Percentiles rank a stretch among this genome's conserved stretches.
phyloP scores from a whole-genome alignment of 2,113 vertebrate species.

The Scopus umbretta region DNA sequence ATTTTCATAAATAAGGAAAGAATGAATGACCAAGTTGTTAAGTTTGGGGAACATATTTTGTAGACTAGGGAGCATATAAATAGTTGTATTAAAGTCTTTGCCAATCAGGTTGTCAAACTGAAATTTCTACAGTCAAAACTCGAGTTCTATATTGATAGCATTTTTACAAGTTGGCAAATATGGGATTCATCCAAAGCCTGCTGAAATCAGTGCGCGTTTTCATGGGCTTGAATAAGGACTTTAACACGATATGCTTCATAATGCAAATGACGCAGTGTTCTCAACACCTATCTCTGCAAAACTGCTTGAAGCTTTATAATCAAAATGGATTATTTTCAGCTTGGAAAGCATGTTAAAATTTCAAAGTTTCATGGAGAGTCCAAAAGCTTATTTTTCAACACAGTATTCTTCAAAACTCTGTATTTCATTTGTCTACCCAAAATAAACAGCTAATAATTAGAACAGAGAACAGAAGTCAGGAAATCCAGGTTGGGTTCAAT shows the following conservation, averaged over 20 bases:
- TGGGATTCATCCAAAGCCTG: not conserved
- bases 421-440: not conserved
- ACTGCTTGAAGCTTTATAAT: not conserved
- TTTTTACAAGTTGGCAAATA: slow-evolving; percentile 22
- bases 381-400: not conserved
- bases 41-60: not conserved
- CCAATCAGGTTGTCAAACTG: not conserved
- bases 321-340: not conserved
- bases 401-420: not conserved
- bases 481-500: not conserved
- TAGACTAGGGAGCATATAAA: not conserved
- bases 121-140: not conserved
- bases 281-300: not conserved
- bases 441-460: not conserved
- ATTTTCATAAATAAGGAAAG: not conserved
- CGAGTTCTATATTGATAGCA: not conserved
- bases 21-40: not conserved
- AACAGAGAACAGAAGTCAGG: not conserved
- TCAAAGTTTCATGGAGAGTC: not conserved
- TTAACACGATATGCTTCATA: not conserved
- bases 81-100: not conserved
- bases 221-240: not conserved
- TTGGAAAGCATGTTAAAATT: not conserved
- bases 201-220: not conserved
- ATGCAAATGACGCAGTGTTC: not conserved